These are phyloP conservation scores for Ornithorhynchus anatinus DNA, from an alignment of 2,113 vertebrate genomes.

Conservation along the genomic window DNA sequence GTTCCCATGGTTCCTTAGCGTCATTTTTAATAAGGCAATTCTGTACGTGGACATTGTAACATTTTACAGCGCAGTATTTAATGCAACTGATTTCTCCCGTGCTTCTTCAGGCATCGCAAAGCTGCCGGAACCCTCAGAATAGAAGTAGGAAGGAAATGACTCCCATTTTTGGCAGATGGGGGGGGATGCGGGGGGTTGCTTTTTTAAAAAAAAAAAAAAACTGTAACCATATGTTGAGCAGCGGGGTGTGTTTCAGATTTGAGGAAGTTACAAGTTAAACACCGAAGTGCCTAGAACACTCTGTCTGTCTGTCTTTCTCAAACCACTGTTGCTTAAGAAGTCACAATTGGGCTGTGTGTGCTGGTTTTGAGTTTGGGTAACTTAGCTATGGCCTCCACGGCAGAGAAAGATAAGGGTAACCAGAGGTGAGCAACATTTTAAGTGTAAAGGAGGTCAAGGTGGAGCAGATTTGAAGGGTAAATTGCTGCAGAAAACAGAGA, in stretches of 20 bases:
- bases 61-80: not conserved
- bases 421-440: too few relatives aligned
- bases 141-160: slow-evolving; percentile 39
- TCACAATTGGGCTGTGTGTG: too few relatives aligned
- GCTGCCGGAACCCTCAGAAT: not conserved
- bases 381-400: too few relatives aligned
- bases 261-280: too few relatives aligned
- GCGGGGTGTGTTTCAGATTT: slow-evolving; percentile 8
- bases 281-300: too few relatives aligned
- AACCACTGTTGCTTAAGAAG: too few relatives aligned
- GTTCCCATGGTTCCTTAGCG: not conserved
- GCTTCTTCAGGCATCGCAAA: not conserved
- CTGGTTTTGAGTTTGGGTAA: too few relatives aligned
- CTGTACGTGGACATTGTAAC: not conserved
- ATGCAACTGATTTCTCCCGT: not conserved
- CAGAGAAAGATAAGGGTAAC: too few relatives aligned
- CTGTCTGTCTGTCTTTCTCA: too few relatives aligned
- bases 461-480: not conserved
- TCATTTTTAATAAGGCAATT: not conserved
- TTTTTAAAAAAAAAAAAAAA: slow-evolving; percentile 33
- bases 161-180: not conserved
- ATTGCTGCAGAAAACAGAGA: not conserved
- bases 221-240: slow-evolving; percentile 10
- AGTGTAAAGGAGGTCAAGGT: too few relatives aligned
- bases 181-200: too few relatives aligned